Base-by-base conservation (phyloP, 2,797 vertebrate species). In the Sebastes kiyomatsui region DNA sequence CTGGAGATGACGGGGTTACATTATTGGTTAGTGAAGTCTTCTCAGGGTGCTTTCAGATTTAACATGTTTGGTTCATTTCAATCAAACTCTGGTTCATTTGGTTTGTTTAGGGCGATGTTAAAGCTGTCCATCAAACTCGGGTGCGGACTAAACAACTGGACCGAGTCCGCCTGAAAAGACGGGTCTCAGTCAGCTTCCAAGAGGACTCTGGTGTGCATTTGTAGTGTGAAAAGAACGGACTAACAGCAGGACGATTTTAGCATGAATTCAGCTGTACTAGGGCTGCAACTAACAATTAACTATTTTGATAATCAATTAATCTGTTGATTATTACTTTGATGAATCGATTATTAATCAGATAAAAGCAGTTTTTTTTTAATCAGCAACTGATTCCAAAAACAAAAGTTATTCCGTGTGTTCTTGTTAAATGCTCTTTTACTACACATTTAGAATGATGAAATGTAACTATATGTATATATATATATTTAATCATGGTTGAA, bases 1-100 rank as follows among this genome's bases (percentile, higher is more conserved):
- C 97, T 98, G 82, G 27, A 70, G 67, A n/a, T 3, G 61, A 83
- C 62, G 56, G 12, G 12, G 11, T 32, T 13, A 32, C 59, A n/a
- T 20, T 38, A 20, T 35, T 14, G 22, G 25, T 25, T 23, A 54
- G 5, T 22, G 58, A 38, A 2, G n/a, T 55, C 8, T 27, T 38
- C 35, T 38, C 52, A 30, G 8, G 18, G 27, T 11, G 59, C 28
- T 61, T 32, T 27, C 12, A 27, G 55, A 58, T 7, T 14, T 2
- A 27, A 58, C 55, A 55, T 4, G 13, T 27, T 8, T 27, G 23
- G 23, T 16, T 58, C 12, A 25, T 56, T 56, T 23, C 9, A 60
- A 30, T 30, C 8, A 27, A 18, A 59, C 14, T 46, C 42, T 46
- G 42, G 6, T 46, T 46, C 14, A 46, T 46, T 46, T 11, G 27